Percentiles rank a stretch among this genome's conserved stretches.
phyloP scores from a whole-genome alignment of 2,113 vertebrate species.

The Desmodus rotundus region DNA sequence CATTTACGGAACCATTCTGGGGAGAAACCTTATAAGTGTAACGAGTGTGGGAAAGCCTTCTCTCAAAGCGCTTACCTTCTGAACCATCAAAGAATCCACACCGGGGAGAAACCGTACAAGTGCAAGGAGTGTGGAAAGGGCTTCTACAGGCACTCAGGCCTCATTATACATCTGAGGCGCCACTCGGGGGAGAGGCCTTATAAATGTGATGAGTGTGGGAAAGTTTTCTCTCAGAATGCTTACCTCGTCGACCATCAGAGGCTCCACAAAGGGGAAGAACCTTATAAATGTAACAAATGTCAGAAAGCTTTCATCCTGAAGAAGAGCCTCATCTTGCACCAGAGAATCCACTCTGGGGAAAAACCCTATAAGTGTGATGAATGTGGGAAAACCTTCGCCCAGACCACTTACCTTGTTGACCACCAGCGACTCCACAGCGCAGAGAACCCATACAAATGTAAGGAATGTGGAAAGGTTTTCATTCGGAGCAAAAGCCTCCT shows the following conservation, averaged over 20 bases:
- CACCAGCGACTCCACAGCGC: slow-evolving; percentile 73
- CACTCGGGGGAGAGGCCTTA: slow-evolving; percentile 78
- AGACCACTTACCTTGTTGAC: slow-evolving; percentile 65
- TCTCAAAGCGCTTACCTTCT: slow-evolving; percentile 73
- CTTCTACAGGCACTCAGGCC: slow-evolving; percentile 71
- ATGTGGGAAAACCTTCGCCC: slow-evolving; percentile 73
- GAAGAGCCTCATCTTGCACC: slow-evolving; percentile 69
- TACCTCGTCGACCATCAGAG: slow-evolving; percentile 84
- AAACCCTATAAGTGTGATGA: slow-evolving; percentile 71
- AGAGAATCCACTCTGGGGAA: slow-evolving; percentile 72
- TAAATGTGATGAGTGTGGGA: slow-evolving; percentile 79
- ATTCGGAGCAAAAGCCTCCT: slow-evolving; percentile 68
- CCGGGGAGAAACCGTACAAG: slow-evolving; percentile 75
- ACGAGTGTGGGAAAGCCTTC: slow-evolving; percentile 73
- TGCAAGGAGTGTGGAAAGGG: slow-evolving; percentile 73
- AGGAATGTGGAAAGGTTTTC: slow-evolving; percentile 74
- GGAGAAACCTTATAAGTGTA: slow-evolving; percentile 71
- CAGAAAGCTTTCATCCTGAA: slow-evolving; percentile 69
- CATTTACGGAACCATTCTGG: slow-evolving; percentile 65
- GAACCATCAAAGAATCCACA: slow-evolving; percentile 73
- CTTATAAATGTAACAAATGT: slow-evolving; percentile 67
- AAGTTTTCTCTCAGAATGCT: slow-evolving; percentile 84
- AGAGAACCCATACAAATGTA: slow-evolving; percentile 75
- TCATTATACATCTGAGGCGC: slow-evolving; percentile 71
- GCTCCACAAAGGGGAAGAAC: slow-evolving; percentile 76